Conservation (phyloP, 1,140 invertebrate genomes). For the Orchestia grillus region DNA sequence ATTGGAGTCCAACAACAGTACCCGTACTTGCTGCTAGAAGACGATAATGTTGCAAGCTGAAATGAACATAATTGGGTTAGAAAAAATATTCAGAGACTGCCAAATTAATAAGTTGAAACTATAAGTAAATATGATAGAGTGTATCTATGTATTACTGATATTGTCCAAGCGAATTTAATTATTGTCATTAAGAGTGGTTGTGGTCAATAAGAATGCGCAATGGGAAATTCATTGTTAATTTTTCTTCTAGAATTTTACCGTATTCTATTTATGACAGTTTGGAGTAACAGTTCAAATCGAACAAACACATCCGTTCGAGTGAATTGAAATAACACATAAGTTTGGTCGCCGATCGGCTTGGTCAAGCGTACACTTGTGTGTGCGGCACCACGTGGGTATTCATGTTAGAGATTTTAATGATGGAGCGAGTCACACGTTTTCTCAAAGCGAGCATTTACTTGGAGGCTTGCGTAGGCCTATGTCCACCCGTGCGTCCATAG, state of each 20-base stretch:
- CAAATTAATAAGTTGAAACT: no score
- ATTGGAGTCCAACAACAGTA: no score
- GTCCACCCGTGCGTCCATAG: neutral
- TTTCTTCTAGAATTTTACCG: neutral
- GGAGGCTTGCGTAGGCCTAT: neutral
- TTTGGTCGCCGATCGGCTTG: neutral
- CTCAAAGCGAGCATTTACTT: neutral
- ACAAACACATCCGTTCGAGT: neutral
- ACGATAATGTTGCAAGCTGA: no score
- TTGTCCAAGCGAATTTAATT: no score
- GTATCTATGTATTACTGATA: no score
- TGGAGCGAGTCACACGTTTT: neutral
- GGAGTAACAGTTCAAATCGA: neutral
- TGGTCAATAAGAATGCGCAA: neutral
- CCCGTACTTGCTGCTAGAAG: no score
- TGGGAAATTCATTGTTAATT: neutral
- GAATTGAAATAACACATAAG: neutral
- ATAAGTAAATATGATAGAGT: no score
- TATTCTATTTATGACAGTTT: neutral
- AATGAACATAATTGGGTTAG: no score
- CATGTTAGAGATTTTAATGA: neutral
- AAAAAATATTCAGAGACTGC: no score
- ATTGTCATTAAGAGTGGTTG: no score
- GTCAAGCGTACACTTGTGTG: neutral
- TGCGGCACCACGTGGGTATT: neutral